Evolutionary conservation across 2,113 vertebrate genomes (phyloP), one percentile per base, ranked within the genome.

Genomic region (Malurus elegans): DNA sequence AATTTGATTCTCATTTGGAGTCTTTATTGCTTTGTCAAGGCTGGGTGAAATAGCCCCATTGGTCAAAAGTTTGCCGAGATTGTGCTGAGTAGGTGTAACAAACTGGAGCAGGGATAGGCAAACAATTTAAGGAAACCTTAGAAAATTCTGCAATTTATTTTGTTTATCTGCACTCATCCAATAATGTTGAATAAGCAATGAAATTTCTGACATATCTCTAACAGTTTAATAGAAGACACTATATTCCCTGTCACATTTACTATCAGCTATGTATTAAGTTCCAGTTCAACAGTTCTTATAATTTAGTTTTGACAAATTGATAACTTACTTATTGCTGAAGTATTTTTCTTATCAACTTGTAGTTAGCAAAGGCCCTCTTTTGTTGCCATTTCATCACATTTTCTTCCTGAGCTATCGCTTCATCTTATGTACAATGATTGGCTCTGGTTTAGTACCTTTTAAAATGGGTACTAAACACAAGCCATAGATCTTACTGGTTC

Each of bases 301-400:
- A 97, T 97, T 97, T 89, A 88, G 81, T 96, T 96, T 95, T 96
- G 95, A 95, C 61, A 96, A 95, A 97, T 86, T 92, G 50, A 80
- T 95, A 53, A 65, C 84, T 86, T 54, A 11, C 91, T 97, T 97
- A 93, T 92, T 82, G 44, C 88, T 65, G 51, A 88, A 75, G 40
- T 75, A 47, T 62, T 86, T 65, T 78, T 80, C 88, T 84, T 90
- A 91, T 87, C 76, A 62, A 61, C 16, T 65, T 93, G 47, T 92
- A 40, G 72, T 95, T 96, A 90, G 71, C 67, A 92, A 80, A 78
- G 36, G 5, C 32, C 31, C 25, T 79, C 51, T 94, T 95, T 91
- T 92, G 84, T 80, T 94, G 92, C 85, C 36, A 51, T 94, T 96
- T 94, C 38, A 84, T 95, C 38, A 57, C 87, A 85, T 62, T 86